Evolutionary conservation across 2,888 invertebrate species (phyloP), one percentile per base, ranked within the genome.

Genomic region (Limnephilus rhombicus): DNA sequence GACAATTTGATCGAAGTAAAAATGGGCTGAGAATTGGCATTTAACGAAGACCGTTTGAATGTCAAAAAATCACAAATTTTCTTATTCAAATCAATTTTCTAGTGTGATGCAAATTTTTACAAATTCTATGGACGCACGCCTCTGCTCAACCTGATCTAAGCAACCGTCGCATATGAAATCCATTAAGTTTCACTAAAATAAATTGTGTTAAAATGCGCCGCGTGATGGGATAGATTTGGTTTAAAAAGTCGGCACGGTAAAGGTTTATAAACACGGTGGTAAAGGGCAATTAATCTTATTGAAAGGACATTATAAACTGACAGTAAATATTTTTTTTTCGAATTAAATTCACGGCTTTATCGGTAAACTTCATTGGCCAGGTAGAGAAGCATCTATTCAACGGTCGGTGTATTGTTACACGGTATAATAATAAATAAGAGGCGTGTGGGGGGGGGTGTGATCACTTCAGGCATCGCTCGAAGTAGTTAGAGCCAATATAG

Each of bases 391-490:
- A 45, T 86, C 29, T 68, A 68, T 68, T 80, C 11, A 37, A 89
- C 41, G 13, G 80, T 41, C 80, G 89, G 37, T 81, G 37, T 89
- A 80, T 80, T 90, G 90, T 90, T 90, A 81, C 81, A 82, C n/a
- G 83, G 83, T 49, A 82, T 18, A 90, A 82, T 90, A 91, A 91
- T 91, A 91, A 91, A 91, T 91, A 88, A 81, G 91, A 91, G 85
- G 82, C 37, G 85, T 34, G 41, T 49, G 41, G 49, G 86, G n/a
- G 86, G n/a, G 80, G 34, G 31, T 31, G 31, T n/a, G 80, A 90
- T 98, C 98, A 99, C 97, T 99, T 99, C 95, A 99, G 97, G 97
- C 99, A 99, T 95, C 99, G 97, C 95, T 99, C 99, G 95, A 99
- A 99, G 96, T 98, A 99, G 94, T 98, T 98, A 94, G 98, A 98